A percentile compares a stretch with the other conserved stretches of the same genome.
Conservation (phyloP, 2,797 vertebrate genomes). For the Oryzias sinensis region DNA sequence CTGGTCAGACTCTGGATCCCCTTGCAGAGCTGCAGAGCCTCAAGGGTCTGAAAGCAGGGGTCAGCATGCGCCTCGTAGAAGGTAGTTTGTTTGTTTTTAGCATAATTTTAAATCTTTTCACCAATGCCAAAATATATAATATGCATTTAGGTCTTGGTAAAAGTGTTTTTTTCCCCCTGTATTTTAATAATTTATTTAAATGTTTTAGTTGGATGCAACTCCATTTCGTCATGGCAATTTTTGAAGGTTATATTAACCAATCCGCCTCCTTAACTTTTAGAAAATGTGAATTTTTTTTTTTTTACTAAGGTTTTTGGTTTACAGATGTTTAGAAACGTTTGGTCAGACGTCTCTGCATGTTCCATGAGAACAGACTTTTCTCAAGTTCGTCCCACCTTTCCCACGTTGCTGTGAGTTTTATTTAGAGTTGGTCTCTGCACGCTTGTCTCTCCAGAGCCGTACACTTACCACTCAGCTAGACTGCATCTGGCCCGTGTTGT, state of each 20-base stretch:
- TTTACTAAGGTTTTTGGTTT: no score
- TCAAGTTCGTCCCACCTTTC: constrained; percentile 1
- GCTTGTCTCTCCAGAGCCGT: constrained; percentile 71
- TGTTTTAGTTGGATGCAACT: no score
- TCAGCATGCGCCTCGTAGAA: constrained; percentile 75
- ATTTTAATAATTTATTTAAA: no score
- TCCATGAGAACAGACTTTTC: no score
- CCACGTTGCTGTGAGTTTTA: constrained; percentile 7
- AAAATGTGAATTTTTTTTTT: no score
- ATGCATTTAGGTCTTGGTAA: no score
- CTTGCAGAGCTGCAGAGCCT: constrained; percentile 68
- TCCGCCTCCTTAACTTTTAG: no score
- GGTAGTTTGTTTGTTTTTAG: constrained; percentile 49
- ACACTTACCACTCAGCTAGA: constrained; percentile 73
- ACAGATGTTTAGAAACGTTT: no score
- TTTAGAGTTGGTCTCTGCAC: constrained; percentile 1
- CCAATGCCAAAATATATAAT: neutral
- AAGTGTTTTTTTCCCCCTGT: no score
- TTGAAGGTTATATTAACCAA: no score
- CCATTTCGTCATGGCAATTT: no score
- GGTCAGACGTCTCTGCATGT: no score
- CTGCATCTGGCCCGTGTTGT: constrained; percentile 78
- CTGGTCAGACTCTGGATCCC: constrained; percentile 71
- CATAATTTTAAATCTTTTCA: neutral
- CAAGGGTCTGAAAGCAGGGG: constrained; percentile 77